phyloP scores from a whole-genome alignment of 2,888 invertebrate species.

The Saturnia pavonia region DNA sequence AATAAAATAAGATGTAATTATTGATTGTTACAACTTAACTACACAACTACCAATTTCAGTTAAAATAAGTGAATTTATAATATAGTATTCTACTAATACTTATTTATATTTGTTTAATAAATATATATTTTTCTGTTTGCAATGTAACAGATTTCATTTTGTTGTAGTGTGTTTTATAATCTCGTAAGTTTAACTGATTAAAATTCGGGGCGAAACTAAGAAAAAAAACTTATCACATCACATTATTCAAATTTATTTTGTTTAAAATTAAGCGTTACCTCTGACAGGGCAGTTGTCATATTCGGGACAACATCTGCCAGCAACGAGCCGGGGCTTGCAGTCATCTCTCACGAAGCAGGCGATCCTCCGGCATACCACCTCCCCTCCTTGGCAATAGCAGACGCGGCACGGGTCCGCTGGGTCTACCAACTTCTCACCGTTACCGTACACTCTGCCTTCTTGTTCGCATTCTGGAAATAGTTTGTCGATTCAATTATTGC shows the following conservation, averaged over 20 bases:
- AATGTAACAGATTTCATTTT: too few species aligned
- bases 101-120: neutral
- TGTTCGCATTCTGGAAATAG: slow-evolving; percentile 86
- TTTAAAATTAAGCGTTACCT: slow-evolving; percentile 60
- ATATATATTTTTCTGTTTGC: too few species aligned
- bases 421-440: slow-evolving; percentile 88
- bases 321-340: slow-evolving; percentile 86
- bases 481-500: neutral
- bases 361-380: slow-evolving; percentile 88
- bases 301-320: slow-evolving; percentile 90
- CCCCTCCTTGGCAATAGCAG: slow-evolving; percentile 91
- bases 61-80: neutral
- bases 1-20: slow-evolving; percentile 23
- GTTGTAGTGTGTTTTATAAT: too few species aligned
- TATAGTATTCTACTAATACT: neutral
- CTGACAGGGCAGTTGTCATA: slow-evolving; percentile 90
- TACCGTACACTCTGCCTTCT: slow-evolving; percentile 87
- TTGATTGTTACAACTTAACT: neutral
- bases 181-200: too few species aligned
- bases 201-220: too few species aligned
- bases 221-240: too few species aligned
- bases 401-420: slow-evolving; percentile 88
- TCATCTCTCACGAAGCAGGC: slow-evolving; percentile 89
- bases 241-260: too few species aligned
- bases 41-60: neutral